Base-by-base conservation (phyloP, 2,797 vertebrate genomes). In the Rachycentron canadum region DNA sequence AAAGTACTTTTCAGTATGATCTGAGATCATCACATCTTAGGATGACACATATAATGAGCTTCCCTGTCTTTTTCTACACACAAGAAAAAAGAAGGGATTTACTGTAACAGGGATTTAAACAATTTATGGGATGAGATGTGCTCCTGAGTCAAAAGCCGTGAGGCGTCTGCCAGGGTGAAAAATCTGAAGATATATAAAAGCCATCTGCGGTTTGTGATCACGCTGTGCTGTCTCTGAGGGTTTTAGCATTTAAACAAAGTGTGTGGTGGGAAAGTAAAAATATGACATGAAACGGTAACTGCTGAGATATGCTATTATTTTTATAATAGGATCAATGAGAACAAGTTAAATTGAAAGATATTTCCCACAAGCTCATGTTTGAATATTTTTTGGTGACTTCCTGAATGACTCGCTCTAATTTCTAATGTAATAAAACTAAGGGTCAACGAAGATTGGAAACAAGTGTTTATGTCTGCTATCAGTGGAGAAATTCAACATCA, bases 1-100 rank as follows among this genome's bases (percentile, higher is more conserved):
- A 79, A 82, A 80, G 72, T 78, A 69, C 61, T 79, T 88, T 75
- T 84, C 78, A 79, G 68, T 43, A 76, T 36, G 63, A 81, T 70
- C 28, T 65, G 62, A 21, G 53, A 17, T 21, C 19, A 16, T 66
- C 53, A 61, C 57, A 61, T 62, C 52, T 57, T 13, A 56, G 10
- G 59, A 63, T 25, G 73, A 73, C 64, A 75, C 56, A 23, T 7
- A 67, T 53, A 77, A 83, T 30, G n/a, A 67, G 72, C 60, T 38
- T 77, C 43, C 6, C 32, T 65, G 57, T 65, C 63, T 55, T 61
- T 23, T 71, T 69, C 41, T 26, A 12, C 47, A n/a, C 69, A 34
- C 16, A 28, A n/a, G 57, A 57, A 21, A 70, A 79, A 79, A 63
- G 23, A 67, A 40, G 2, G 61, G 60, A 69, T 88, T 87, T 79